A percentile compares a stretch with the other conserved stretches of the same genome.
These are phyloP conservation scores for Dolichopus griseipennis DNA, from an alignment of 2,888 invertebrate species.

Conservation along the genomic window DNA sequence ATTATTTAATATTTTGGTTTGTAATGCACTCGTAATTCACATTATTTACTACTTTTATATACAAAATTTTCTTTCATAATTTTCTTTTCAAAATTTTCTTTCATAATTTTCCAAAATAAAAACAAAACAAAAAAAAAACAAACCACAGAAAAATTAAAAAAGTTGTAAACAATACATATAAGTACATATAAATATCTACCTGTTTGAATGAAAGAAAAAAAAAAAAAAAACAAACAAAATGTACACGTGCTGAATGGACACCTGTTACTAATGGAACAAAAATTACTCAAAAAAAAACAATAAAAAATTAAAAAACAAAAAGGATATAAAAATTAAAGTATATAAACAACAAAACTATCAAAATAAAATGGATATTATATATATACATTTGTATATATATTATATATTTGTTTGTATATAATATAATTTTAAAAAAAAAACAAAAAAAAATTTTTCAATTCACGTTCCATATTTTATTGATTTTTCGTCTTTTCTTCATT, in stretches of 20 bases:
- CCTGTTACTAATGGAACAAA: neutral
- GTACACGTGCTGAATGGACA: neutral
- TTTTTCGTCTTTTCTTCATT: neutral
- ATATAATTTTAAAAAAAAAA: no score
- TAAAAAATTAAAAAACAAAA: neutral
- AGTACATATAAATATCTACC: neutral
- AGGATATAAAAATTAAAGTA: neutral
- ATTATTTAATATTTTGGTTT: no score
- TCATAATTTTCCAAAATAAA: neutral
- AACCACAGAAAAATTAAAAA: no score
- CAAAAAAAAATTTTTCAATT: neutral
- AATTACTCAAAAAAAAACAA: no score
- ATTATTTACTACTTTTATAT: no score
- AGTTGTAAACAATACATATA: neutral
- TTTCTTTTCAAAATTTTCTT: neutral
- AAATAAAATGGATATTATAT: neutral
- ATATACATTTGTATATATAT: neutral
- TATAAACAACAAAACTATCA: neutral
- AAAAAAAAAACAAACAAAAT: no score
- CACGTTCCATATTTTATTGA: conserved; percentile 1
- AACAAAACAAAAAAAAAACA: no score
- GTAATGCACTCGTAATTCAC: no score
- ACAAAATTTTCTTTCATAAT: no score
- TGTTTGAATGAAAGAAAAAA: neutral
- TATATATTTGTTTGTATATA: no score